Percentiles rank a stretch among this genome's conserved stretches.
These are phyloP conservation scores for Oncorhynchus kisutch DNA, from an alignment of 2,113 vertebrate species.

Conservation along the genomic window DNA sequence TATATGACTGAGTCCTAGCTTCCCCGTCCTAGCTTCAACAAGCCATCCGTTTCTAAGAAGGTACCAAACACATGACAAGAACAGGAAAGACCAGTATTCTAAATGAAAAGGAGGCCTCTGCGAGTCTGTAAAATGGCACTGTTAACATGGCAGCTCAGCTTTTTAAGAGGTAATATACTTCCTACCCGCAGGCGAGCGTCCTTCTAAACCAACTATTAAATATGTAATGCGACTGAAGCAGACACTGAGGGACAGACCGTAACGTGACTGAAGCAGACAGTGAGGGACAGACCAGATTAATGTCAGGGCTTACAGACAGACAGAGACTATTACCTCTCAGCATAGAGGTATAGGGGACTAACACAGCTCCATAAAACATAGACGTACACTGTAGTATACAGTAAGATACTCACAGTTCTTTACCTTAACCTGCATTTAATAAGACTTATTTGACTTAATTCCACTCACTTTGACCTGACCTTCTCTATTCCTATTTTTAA, in stretches of 20 bases:
- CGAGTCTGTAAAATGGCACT: constrained; percentile 41
- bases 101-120: constrained; percentile 44
- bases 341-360: constrained; percentile 27
- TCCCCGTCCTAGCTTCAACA: constrained; percentile 7
- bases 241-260: constrained; percentile 48
- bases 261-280: constrained; percentile 47
- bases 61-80: constrained; percentile 26
- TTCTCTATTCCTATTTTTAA: neutral
- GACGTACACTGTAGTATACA: neutral
- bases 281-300: constrained; percentile 51
- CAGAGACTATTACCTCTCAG: constrained; percentile 31
- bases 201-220: constrained; percentile 61
- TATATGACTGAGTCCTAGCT: constrained; percentile 9
- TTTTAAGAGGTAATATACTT: constrained; percentile 50
- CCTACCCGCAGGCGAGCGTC: constrained; percentile 40
- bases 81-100: constrained; percentile 9
- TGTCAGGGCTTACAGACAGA: constrained; percentile 33
- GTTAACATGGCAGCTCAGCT: constrained; percentile 28
- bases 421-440: neutral
- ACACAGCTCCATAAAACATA: constrained; percentile 11
- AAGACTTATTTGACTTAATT: neutral
- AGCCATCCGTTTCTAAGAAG: constrained; percentile 23
- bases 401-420: neutral
- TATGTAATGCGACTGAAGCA: constrained; percentile 45
- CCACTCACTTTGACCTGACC: neutral